Evolutionary conservation across 1,140 invertebrate genomes (phyloP).

Genomic region (Leptestheria dahalacensis): DNA sequence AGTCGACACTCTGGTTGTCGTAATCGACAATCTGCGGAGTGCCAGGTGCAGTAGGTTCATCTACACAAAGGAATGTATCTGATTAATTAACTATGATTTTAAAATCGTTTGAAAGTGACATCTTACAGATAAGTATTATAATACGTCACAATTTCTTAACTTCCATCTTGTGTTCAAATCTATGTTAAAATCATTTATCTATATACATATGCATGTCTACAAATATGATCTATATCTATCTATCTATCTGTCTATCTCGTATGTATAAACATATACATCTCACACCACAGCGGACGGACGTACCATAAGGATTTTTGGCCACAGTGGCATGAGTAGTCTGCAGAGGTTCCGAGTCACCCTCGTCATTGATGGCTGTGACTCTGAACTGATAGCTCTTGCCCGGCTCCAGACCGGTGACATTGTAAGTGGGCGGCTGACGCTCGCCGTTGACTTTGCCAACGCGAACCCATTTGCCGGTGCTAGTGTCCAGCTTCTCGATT

Average conservation of each 20-base stretch:
- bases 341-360: slow-evolving; percentile 89
- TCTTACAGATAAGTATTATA: no score
- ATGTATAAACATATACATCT: background rate
- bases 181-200: no score
- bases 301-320: slow-evolving; percentile 94
- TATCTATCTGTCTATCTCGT: no score
- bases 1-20: slow-evolving; percentile 78
- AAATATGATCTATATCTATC: no score
- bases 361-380: slow-evolving; percentile 85
- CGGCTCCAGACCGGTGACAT: slow-evolving; percentile 76
- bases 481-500: slow-evolving; percentile 84
- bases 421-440: slow-evolving; percentile 58
- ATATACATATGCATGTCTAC: no score
- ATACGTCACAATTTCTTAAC: no score
- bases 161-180: no score
- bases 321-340: slow-evolving; percentile 63
- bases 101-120: no score
- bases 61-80: slow-evolving; percentile 34
- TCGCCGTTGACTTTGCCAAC: slow-evolving; percentile 60
- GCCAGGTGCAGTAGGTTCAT: slow-evolving; percentile 69
- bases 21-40: slow-evolving; percentile 82
- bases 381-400: slow-evolving; percentile 91
- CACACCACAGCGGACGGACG: slow-evolving; percentile 23
- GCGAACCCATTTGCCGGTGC: slow-evolving; percentile 76
- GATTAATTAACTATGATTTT: no score